phyloP scores from a whole-genome alignment of 2,888 invertebrate genomes.

The Phytoseiulus persimilis region DNA sequence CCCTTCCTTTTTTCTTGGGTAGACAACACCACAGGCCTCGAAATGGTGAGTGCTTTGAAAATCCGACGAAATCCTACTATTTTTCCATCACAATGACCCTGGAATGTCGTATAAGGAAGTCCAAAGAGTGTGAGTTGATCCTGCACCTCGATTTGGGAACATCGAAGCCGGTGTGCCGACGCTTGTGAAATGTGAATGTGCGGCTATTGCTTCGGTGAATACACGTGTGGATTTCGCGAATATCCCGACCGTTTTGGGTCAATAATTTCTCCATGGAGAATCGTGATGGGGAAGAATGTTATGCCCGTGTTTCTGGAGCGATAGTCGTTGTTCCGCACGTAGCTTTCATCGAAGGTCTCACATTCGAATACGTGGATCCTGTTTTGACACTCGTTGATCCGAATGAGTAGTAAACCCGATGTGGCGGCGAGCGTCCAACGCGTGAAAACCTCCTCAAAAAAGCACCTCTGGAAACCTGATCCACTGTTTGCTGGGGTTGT shows the following conservation, averaged over 20 bases:
- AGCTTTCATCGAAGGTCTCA: too few species aligned
- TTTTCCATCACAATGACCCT: neutral
- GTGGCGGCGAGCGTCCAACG: neutral
- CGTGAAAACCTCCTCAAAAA: neutral
- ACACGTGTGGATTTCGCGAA: neutral
- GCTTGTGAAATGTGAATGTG: neutral
- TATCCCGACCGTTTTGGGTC: neutral
- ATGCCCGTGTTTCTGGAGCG: too few species aligned
- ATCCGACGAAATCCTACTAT: neutral
- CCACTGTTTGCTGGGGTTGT: neutral
- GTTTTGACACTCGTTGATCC: too few species aligned
- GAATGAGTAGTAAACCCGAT: too few species aligned
- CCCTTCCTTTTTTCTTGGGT: neutral
- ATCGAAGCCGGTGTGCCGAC: neutral
- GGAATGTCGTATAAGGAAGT: neutral
- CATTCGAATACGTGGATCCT: too few species aligned
- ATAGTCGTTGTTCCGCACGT: too few species aligned
- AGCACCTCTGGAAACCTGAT: neutral
- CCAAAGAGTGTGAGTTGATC: neutral
- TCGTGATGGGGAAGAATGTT: neutral
- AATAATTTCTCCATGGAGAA: neutral
- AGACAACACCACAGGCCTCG: neutral
- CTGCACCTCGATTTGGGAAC: neutral
- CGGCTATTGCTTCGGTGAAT: neutral
- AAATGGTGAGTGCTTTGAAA: constrained; percentile 12